A percentile compares a stretch with the other conserved stretches of the same genome.
phyloP scores from a whole-genome alignment of 2,797 vertebrate species.

The Pampus argenteus region DNA sequence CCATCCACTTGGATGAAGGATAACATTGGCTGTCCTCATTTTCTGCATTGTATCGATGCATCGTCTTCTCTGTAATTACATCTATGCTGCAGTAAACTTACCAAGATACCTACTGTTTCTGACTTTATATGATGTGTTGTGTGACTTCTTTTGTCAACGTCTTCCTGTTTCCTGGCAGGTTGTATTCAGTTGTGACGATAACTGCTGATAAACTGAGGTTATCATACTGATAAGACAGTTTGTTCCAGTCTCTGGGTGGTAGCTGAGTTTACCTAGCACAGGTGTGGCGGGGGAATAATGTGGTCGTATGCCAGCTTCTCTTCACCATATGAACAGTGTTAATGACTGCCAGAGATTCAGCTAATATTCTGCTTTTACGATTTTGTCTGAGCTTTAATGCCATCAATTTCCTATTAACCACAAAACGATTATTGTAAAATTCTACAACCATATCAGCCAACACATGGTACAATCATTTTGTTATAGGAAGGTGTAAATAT shows the following conservation, averaged over 20 bases:
- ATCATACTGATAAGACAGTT: slow-evolving; percentile 23
- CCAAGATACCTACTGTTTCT: slow-evolving; percentile 5
- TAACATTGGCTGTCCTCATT: slow-evolving; percentile 67
- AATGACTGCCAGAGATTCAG: background rate
- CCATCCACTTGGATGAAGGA: slow-evolving; percentile 26
- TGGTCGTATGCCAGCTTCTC: slow-evolving; percentile 12
- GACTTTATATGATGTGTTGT: background rate
- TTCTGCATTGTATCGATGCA: slow-evolving; percentile 42
- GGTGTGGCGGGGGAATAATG: slow-evolving; percentile 26
- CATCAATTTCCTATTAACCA: background rate
- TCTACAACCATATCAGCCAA: background rate
- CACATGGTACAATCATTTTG: background rate
- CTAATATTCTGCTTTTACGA: background rate
- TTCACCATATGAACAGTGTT: background rate
- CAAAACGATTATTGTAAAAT: background rate
- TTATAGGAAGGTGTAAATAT: slow-evolving; percentile 10
- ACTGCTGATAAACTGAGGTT: slow-evolving; percentile 32
- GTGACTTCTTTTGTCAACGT: slow-evolving; percentile 22
- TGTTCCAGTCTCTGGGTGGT: slow-evolving; percentile 10
- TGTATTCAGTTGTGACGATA: slow-evolving; percentile 21
- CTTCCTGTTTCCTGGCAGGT: slow-evolving; percentile 14
- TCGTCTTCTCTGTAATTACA: slow-evolving; percentile 54
- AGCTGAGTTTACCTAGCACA: slow-evolving; percentile 32
- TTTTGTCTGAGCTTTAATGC: background rate
- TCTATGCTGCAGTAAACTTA: slow-evolving; percentile 25